These are phyloP conservation scores for Gasteruption jaculator DNA, from an alignment of 2,888 invertebrate genomes.

Conservation along the genomic window DNA sequence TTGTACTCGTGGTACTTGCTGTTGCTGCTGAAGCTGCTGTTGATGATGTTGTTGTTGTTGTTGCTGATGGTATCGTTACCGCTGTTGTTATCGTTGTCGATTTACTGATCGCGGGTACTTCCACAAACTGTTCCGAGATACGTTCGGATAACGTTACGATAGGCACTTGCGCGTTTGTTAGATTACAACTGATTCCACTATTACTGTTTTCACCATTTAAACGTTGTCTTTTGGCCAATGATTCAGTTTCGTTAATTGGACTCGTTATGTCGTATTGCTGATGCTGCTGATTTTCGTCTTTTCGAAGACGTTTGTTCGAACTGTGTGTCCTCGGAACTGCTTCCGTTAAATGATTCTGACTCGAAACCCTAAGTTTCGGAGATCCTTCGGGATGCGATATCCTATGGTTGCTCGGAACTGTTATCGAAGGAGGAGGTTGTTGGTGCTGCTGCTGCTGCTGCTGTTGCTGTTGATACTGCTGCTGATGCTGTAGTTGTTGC, in stretches of 20 bases:
- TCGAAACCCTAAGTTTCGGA: conserved; percentile 34
- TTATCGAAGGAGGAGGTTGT: conserved; percentile 36
- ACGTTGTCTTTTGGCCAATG: conserved; percentile 48
- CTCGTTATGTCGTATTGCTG: conserved; percentile 30
- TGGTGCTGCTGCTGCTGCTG: conserved; percentile 26
- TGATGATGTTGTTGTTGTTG: no score
- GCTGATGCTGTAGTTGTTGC: conserved; percentile 26
- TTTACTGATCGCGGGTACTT: conserved; percentile 13
- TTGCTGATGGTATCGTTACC: no score
- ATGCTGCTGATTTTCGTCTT: conserved; percentile 44
- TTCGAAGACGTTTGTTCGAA: conserved; percentile 56
- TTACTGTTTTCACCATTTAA: conserved; percentile 51
- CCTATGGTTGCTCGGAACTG: conserved; percentile 39
- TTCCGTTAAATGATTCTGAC: conserved; percentile 46
- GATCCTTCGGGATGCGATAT: conserved; percentile 31
- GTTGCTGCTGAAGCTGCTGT: conserved; percentile 12
- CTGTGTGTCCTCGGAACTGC: conserved; percentile 56
- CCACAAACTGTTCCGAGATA: conserved; percentile 37
- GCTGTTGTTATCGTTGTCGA: no score
- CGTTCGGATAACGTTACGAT: conserved; percentile 46
- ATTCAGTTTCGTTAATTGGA: conserved; percentile 36
- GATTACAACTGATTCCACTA: conserved; percentile 32
- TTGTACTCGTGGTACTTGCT: not conserved
- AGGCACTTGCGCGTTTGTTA: conserved; percentile 57
- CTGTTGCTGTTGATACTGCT: conserved; percentile 35